phyloP scores from a whole-genome alignment of 2,797 vertebrate genomes.

The Sebastes ruberrimus region DNA sequence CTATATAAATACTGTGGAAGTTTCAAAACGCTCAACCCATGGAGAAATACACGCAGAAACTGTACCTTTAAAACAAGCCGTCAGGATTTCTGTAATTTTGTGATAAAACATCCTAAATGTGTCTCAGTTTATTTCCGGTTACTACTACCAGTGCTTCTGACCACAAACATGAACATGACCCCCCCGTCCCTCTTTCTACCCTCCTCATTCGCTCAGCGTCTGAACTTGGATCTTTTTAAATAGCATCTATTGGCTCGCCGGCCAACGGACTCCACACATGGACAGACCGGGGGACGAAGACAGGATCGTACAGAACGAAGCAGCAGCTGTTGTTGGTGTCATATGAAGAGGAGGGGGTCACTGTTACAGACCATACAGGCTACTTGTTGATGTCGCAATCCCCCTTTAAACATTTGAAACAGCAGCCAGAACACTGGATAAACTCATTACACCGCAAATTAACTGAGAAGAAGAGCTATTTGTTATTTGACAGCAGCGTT shows the following conservation, averaged over 20 bases:
- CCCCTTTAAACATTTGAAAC: slow-evolving; percentile 28
- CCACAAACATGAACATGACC: neutral
- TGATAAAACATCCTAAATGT: too few species aligned
- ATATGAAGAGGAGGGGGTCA: slow-evolving; percentile 52
- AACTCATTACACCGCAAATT: neutral
- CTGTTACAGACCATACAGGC: slow-evolving; percentile 16
- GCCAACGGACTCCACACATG: slow-evolving; percentile 58
- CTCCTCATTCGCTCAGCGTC: neutral
- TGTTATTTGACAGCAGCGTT: neutral
- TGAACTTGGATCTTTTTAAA: slow-evolving; percentile 65
- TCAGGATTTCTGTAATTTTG: too few species aligned
- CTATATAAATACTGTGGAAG: too few species aligned
- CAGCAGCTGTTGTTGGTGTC: slow-evolving; percentile 78
- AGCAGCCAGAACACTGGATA: neutral
- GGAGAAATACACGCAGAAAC: too few species aligned
- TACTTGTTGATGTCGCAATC: slow-evolving; percentile 50
- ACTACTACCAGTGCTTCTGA: neutral
- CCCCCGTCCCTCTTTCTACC: neutral
- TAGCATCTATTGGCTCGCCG: slow-evolving; percentile 39
- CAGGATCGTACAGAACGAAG: neutral
- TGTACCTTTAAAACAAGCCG: too few species aligned
- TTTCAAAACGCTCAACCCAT: too few species aligned
- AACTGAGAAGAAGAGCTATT: neutral
- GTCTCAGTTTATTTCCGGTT: too few species aligned
- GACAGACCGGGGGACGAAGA: slow-evolving; percentile 16